Evolutionary conservation across 2,113 vertebrate species (phyloP).

Genomic region (Gymnogyps californianus): DNA sequence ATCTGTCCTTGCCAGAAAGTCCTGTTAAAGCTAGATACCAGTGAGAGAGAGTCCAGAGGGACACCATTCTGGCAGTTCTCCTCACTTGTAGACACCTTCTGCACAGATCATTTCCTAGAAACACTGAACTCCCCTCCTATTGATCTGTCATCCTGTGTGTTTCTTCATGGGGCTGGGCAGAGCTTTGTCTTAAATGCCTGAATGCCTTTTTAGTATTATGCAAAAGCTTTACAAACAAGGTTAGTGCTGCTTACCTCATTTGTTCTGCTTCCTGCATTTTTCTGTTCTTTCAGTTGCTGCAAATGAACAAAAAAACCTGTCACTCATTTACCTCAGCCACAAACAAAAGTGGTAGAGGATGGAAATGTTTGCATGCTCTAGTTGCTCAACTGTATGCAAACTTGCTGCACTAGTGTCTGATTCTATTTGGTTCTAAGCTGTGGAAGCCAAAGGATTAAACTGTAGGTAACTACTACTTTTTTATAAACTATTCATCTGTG

Average conservation of each 20-base stretch:
- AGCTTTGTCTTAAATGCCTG: neutral
- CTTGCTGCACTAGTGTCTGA: neutral
- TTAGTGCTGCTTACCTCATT: constrained; percentile 83
- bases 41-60: neutral
- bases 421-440: neutral
- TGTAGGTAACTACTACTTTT: neutral
- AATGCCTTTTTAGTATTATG: neutral
- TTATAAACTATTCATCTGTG: neutral
- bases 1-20: neutral
- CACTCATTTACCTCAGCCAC: neutral
- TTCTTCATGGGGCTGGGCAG: neutral
- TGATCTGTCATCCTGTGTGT: neutral
- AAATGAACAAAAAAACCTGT: neutral
- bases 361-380: neutral
- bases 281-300: constrained; percentile 98
- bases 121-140: neutral
- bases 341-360: neutral
- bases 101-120: neutral
- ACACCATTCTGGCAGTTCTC: neutral
- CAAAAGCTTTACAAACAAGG: neutral
- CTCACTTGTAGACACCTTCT: neutral
- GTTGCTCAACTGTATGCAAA: neutral
- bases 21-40: neutral
- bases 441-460: neutral
- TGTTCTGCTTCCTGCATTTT: constrained; percentile 86